Base-by-base conservation (phyloP, 2,113 vertebrate genomes). In the Ursus arctos region DNA sequence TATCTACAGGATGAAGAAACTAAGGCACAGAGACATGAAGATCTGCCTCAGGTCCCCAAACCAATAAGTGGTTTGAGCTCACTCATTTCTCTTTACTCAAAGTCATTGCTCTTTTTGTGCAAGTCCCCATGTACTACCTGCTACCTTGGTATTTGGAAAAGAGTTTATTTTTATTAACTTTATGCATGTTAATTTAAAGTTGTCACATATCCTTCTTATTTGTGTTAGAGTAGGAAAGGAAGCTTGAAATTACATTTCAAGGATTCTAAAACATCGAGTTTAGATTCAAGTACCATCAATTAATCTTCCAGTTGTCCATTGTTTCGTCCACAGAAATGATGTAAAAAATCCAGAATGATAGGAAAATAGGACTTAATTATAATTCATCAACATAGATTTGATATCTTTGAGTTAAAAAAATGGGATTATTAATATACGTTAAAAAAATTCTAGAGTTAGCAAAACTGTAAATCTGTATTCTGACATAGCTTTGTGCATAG, bases 111-210 rank as follows among this genome's bases (percentile, higher is more conserved):
- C 10, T 53, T 83, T 31, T 22, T 33, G 53, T 61, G 1, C 16
- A 92, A 12, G 21, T 77, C 26, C 77, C 15, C 16, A 77, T 13
- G 19, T 81, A 77, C 36, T 47, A 31, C 5, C 28, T 7, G 1
- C 36, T 53, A 79, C 28, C 10, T 49, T 84, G 49, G 22, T 71
- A 7, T 74, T 82, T 55, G 21, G 2, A 77, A 92, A 88, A 61
- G n/a, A 81, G 33, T 84, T 87, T 81, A 43, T 76, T 88, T 88
- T 82, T 91, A 51, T 71, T 88, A 86, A 18, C 21, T 72, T 94
- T 63, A 79, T 43, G 2, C 21, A 18, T 31, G 4, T 83, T 33
- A 80, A 51, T 65, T 74, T 69, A 43, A 86, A 81, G 3, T 90
- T 86, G 51, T 22, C 36, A 67, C 24, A 43, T 61, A 85, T 11